phyloP scores from a whole-genome alignment of 2,888 invertebrate species.

The Leucozona laternaria region DNA sequence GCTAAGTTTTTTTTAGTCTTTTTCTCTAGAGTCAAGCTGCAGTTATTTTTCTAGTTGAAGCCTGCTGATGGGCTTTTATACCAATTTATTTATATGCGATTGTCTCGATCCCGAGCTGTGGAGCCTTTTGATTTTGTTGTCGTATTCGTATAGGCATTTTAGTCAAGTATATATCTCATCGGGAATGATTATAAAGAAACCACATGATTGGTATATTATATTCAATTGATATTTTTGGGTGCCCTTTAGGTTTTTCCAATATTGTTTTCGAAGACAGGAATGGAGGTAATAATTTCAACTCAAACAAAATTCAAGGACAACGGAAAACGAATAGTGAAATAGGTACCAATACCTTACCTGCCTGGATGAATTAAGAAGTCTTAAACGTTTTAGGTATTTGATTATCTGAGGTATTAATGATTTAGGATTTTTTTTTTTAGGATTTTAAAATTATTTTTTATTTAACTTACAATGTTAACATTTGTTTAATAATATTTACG shows the following conservation, averaged over 20 bases:
- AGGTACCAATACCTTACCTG: too few relatives aligned
- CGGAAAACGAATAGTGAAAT: background rate
- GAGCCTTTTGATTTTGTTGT: slow-evolving; percentile 29
- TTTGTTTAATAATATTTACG: too few relatives aligned
- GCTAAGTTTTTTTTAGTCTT: slow-evolving; percentile 28
- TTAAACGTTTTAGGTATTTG: background rate
- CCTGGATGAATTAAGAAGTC: background rate
- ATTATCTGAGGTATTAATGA: background rate
- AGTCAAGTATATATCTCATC: slow-evolving; percentile 66
- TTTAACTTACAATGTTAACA: too few relatives aligned
- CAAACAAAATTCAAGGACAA: background rate
- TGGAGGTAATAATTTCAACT: background rate
- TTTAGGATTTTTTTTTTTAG: too few relatives aligned
- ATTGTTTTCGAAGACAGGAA: background rate
- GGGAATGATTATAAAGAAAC: slow-evolving; percentile 46
- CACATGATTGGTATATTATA: slow-evolving; percentile 63
- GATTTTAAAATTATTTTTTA: too few relatives aligned
- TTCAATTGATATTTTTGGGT: slow-evolving; percentile 21
- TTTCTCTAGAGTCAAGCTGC: slow-evolving; percentile 8
- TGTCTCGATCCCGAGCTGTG: slow-evolving; percentile 38
- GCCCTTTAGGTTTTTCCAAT: background rate
- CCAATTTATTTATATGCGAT: slow-evolving; percentile 74
- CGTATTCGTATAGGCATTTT: slow-evolving; percentile 40
- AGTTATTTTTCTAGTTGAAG: slow-evolving; percentile 55
- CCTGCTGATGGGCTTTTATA: slow-evolving; percentile 48